phyloP scores from a whole-genome alignment of 1,140 invertebrate genomes.

The Ceratoteleas bidentatus region DNA sequence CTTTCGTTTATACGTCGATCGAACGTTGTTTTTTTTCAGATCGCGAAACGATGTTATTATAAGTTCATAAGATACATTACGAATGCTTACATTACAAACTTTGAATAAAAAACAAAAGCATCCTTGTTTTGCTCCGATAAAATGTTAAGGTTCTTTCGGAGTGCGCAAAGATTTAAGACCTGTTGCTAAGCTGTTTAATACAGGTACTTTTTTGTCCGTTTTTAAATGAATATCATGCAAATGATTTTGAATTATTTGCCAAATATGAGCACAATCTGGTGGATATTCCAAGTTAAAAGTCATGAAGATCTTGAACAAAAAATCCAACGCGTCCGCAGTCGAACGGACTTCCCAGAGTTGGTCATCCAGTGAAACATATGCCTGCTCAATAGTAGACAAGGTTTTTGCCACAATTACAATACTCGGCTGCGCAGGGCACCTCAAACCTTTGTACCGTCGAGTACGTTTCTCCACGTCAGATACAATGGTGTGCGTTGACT shows the following conservation, averaged over 20 bases:
- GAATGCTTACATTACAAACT: no score
- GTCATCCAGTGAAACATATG: constrained; percentile 19
- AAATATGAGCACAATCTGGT: constrained; percentile 22
- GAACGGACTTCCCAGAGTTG: not conserved
- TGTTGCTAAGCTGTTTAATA: not conserved
- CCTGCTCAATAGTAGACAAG: not conserved
- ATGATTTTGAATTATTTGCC: constrained; percentile 10
- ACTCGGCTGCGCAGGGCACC: constrained; percentile 8
- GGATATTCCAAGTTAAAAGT: constrained; percentile 17
- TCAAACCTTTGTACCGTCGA: constrained; percentile 11
- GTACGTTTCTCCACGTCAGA: not conserved
- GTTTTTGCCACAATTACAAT: constrained; percentile 11
- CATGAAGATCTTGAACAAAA: constrained; percentile 20
- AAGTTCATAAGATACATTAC: no score
- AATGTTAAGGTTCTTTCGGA: no score
- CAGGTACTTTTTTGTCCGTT: constrained; percentile 5
- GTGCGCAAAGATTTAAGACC: not conserved
- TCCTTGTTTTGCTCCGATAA: no score
- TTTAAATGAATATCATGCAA: constrained; percentile 7
- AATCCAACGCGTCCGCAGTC: constrained; percentile 1
- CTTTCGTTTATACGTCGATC: no score
- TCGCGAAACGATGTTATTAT: no score
- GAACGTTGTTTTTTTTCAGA: no score
- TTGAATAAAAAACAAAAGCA: no score
- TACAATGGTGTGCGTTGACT: constrained; percentile 7